A percentile compares a stretch with the other conserved stretches of the same genome.
These are phyloP conservation scores for Chydorus sphaericus DNA, from an alignment of 2,888 invertebrate genomes.

Conservation along the genomic window DNA sequence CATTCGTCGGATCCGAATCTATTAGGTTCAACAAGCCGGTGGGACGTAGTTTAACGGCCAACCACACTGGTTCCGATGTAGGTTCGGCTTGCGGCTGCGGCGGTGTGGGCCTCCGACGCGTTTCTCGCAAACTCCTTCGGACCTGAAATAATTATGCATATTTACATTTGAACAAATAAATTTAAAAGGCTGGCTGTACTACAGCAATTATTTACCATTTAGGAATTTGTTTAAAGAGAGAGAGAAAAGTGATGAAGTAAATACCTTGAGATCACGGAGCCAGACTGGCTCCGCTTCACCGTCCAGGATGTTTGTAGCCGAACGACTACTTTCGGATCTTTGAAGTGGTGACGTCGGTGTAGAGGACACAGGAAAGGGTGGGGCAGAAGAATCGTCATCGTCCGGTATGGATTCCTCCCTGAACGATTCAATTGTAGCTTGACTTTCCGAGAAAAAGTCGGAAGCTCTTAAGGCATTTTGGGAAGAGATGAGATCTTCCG, in stretches of 20 bases:
- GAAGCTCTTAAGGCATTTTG: not conserved
- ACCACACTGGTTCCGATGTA: conserved; percentile 9
- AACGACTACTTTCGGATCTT: conserved; percentile 5
- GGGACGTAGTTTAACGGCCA: conserved; percentile 6
- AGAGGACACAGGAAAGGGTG: not conserved
- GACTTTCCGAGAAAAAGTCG: not conserved
- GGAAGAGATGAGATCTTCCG: not conserved
- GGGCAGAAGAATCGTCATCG: not conserved
- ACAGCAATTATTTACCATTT: too few species aligned
- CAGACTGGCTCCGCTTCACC: conserved; percentile 21
- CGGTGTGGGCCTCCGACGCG: not conserved
- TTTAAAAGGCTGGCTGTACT: too few species aligned
- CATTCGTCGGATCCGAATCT: not conserved
- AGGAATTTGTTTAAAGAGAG: too few species aligned
- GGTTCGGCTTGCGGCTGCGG: not conserved
- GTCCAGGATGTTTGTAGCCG: conserved; percentile 11
- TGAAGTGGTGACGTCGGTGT: not conserved
- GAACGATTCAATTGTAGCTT: not conserved
- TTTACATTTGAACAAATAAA: too few species aligned
- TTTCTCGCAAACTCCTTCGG: conserved; percentile 41
- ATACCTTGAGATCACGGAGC: conserved; percentile 49
- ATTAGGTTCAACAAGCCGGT: not conserved
- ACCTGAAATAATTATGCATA: too few species aligned
- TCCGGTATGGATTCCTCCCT: not conserved
- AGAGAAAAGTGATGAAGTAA: too few species aligned